These are phyloP conservation scores for Natrix natrix DNA, from an alignment of 2,797 vertebrate species.

Conservation along the genomic window DNA sequence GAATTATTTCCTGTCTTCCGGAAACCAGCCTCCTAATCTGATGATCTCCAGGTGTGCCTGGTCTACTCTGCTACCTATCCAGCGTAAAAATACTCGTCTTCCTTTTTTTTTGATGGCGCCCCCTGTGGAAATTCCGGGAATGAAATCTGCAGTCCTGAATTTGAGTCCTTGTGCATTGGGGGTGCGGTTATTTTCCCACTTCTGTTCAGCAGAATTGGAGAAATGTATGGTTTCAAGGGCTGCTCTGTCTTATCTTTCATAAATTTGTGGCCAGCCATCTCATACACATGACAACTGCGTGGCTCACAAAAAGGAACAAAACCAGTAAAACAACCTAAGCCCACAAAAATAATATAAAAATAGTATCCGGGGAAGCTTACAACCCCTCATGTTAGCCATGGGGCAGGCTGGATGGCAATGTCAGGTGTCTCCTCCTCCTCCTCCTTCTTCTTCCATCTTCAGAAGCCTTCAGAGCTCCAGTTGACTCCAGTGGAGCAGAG, in stretches of 20 bases:
- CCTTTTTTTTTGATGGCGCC: background rate
- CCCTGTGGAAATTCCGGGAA: background rate
- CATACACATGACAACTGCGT: background rate
- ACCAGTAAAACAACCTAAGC: background rate
- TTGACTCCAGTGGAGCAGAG: constrained; percentile 46
- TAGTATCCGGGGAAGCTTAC: background rate
- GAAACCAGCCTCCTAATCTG: background rate
- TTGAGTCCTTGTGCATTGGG: background rate
- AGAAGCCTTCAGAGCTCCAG: background rate
- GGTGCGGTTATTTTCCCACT: background rate
- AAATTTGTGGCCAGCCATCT: background rate
- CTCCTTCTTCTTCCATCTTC: accelerated
- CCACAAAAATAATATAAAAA: background rate
- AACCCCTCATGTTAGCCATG: background rate
- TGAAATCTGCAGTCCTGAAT: background rate
- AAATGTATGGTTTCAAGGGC: background rate
- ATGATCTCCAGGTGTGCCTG: background rate
- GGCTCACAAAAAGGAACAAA: background rate
- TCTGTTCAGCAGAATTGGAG: background rate
- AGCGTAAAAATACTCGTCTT: background rate
- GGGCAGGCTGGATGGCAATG: background rate
- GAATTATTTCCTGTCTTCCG: background rate
- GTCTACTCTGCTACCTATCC: background rate
- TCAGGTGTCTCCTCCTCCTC: background rate
- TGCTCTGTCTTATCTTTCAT: background rate